Evolutionary conservation across 2,113 vertebrate genomes (phyloP).

Genomic region (Amblyornis subalaris): DNA sequence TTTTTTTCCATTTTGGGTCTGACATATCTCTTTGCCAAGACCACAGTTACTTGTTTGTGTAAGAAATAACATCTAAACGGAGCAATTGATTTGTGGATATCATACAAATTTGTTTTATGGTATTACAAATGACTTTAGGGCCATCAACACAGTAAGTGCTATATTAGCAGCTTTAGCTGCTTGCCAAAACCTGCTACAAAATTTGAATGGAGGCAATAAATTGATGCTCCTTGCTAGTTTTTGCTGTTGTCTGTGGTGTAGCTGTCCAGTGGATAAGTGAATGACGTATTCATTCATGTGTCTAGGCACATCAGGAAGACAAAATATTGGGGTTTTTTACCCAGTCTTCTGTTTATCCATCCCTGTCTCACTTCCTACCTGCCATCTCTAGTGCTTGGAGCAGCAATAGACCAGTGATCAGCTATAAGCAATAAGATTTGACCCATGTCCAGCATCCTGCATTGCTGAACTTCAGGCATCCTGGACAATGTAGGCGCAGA

Average conservation of each 20-base stretch:
- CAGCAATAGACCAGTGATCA: not conserved
- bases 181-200: conserved; percentile 25
- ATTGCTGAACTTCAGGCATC: not conserved
- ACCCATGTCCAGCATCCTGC: not conserved
- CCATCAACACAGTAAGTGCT: conserved; percentile 21
- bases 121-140: conserved; percentile 39
- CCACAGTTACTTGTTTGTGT: conserved; percentile 1
- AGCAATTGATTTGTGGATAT: conserved; percentile 45
- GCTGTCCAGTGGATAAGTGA: not conserved
- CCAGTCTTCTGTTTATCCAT: not conserved
- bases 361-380: not conserved
- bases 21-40: not conserved
- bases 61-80: conserved; percentile 35
- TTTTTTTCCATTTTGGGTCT: not conserved
- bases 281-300: not conserved
- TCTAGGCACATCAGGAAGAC: not conserved
- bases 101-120: conserved; percentile 19
- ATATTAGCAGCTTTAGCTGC: conserved; percentile 42
- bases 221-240: not conserved
- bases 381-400: not conserved
- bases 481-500: not conserved
- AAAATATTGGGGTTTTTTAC: not conserved
- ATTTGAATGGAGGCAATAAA: conserved; percentile 36
- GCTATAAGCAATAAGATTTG: not conserved
- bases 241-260: not conserved